These are phyloP conservation scores for Scaptomyza cyrtandrae DNA, from an alignment of 2,888 invertebrate genomes.

Conservation along the genomic window DNA sequence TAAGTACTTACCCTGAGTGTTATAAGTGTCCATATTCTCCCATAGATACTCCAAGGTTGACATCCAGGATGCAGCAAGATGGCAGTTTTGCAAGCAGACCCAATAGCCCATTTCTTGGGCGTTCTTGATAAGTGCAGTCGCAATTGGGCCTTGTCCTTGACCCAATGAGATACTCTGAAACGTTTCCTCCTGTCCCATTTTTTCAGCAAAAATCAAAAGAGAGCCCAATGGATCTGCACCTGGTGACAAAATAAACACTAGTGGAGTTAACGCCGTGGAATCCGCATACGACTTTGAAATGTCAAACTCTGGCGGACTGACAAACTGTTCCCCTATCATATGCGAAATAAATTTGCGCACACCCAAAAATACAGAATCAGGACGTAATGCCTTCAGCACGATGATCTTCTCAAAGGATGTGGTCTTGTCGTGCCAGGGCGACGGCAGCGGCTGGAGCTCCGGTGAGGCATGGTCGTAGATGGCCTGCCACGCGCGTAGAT, in stretches of 20 bases:
- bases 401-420: slow-evolving; percentile 91
- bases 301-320: slow-evolving; percentile 94
- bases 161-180: slow-evolving; percentile 94
- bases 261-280: slow-evolving; percentile 90
- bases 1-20: slow-evolving; percentile 80
- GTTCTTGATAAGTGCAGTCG: slow-evolving; percentile 90
- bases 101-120: slow-evolving; percentile 92
- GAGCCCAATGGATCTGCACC: slow-evolving; percentile 92
- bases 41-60: slow-evolving; percentile 91
- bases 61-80: slow-evolving; percentile 96
- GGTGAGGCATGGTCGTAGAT: slow-evolving; percentile 89
- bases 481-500: slow-evolving; percentile 86
- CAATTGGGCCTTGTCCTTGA: slow-evolving; percentile 94
- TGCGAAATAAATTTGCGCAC: slow-evolving; percentile 90
- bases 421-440: slow-evolving; percentile 87
- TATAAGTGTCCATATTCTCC: slow-evolving; percentile 90
- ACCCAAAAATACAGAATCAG: slow-evolving; percentile 93
- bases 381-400: slow-evolving; percentile 91
- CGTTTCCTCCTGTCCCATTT: slow-evolving; percentile 90
- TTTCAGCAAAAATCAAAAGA: slow-evolving; percentile 89
- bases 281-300: slow-evolving; percentile 92
- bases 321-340: slow-evolving; percentile 91
- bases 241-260: slow-evolving; percentile 95
- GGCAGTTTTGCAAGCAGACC: slow-evolving; percentile 94
- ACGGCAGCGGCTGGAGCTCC: slow-evolving; percentile 89